Percentiles rank a stretch among this genome's conserved stretches.
These are phyloP conservation scores for Resseliella maxima DNA, from an alignment of 2,888 invertebrate genomes.

Conservation along the genomic window DNA sequence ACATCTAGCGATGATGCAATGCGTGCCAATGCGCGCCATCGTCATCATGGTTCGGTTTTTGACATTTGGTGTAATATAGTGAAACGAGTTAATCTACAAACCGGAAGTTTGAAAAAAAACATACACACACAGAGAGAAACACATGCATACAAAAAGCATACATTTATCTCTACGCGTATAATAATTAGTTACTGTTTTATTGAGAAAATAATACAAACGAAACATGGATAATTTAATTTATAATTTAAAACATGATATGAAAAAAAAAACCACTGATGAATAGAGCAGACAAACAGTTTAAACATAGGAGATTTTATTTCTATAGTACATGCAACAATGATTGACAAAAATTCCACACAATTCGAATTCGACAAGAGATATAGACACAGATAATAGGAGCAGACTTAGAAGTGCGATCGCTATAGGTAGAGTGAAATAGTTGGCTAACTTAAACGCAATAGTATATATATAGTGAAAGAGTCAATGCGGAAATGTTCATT, in stretches of 20 bases:
- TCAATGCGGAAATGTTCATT: neutral
- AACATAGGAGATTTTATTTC: conserved; percentile 44
- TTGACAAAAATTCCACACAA: conserved; percentile 43
- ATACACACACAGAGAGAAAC: neutral
- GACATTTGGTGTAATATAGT: neutral
- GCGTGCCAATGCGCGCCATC: neutral
- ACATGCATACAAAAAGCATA: neutral
- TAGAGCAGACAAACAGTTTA: neutral
- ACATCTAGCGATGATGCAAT: neutral
- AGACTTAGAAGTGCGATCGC: neutral
- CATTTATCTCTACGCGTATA: conserved; percentile 13
- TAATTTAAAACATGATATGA: neutral
- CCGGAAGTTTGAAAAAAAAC: neutral
- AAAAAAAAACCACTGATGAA: neutral
- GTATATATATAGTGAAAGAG: neutral
- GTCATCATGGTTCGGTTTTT: neutral
- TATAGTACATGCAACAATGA: conserved; percentile 19
- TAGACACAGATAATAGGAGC: neutral
- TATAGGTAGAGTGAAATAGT: neutral
- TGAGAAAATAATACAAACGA: neutral
- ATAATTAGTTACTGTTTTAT: conserved; percentile 32
- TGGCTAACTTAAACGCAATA: neutral
- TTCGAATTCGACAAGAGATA: neutral
- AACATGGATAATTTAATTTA: conserved; percentile 50
- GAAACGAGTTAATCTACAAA: conserved; percentile 9